Percentiles rank a stretch among this genome's conserved stretches.
phyloP scores from a whole-genome alignment of 2,888 invertebrate genomes.

The Lampropteryx suffumata region DNA sequence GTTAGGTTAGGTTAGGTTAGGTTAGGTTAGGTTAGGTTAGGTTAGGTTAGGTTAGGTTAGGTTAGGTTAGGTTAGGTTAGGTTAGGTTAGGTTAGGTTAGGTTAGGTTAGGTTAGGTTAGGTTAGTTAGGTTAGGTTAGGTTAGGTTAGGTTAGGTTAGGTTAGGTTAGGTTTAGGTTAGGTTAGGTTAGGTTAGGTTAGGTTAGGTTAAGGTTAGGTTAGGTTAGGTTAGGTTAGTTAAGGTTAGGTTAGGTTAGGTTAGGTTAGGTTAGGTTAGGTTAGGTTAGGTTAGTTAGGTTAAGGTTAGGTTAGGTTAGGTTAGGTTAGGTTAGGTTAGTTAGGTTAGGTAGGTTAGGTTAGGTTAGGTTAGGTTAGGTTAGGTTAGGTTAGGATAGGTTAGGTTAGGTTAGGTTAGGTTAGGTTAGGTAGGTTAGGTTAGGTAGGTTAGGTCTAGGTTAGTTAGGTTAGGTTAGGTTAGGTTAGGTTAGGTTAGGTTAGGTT shows the following conservation, averaged over 20 bases:
- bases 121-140: background rate
- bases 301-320: conserved; percentile 32
- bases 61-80: conserved; percentile 25
- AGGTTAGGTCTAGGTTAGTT: conserved; percentile 20
- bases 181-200: conserved; percentile 22
- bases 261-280: conserved; percentile 6
- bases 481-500: background rate
- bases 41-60: conserved; percentile 28
- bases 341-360: conserved; percentile 19
- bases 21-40: conserved; percentile 30
- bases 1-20: conserved; percentile 32
- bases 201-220: conserved; percentile 17
- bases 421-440: conserved; percentile 32
- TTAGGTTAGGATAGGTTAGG: conserved; percentile 35
- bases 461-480: background rate
- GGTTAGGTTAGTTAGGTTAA: conserved; percentile 3
- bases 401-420: conserved; percentile 39
- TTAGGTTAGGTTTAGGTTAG: conserved; percentile 29
- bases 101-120: conserved; percentile 25
- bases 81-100: conserved; percentile 19
- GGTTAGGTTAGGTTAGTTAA: conserved; percentile 3
- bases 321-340: conserved; percentile 29
- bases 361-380: conserved; percentile 27
- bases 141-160: conserved; percentile 1
- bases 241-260: conserved; percentile 5